Conservation (phyloP, 2,797 vertebrate genomes). For the Siniperca obscura region DNA sequence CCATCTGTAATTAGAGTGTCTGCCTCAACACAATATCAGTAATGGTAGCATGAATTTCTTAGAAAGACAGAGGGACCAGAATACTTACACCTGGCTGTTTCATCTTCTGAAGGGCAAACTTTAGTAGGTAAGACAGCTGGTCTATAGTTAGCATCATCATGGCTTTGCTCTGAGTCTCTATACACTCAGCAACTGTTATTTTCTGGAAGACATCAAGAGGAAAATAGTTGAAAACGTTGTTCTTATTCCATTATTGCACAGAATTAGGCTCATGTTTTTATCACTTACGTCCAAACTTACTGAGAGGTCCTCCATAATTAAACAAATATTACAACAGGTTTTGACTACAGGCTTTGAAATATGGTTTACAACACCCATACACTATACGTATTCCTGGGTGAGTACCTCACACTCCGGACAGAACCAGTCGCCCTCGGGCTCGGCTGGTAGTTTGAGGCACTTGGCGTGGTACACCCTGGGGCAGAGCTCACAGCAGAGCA, state of each 20-base stretch:
- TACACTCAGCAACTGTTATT: conserved; percentile 99
- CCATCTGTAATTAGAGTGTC: conserved; percentile 8
- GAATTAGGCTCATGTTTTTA: conserved; percentile 8
- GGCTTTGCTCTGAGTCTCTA: conserved; percentile 99
- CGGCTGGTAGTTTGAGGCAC: conserved; percentile 98
- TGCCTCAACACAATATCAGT: conserved; percentile 13
- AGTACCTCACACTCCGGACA: conserved; percentile 93
- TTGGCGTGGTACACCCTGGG: conserved; percentile 99
- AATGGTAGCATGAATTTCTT: conserved; percentile 4
- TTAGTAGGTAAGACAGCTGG: conserved; percentile 98
- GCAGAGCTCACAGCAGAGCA: conserved; percentile 99
- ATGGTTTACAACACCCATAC: conserved; percentile 10
- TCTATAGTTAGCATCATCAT: conserved; percentile 99
- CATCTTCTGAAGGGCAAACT: conserved; percentile 99
- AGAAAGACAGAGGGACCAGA: conserved; percentile 38
- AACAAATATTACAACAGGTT: neutral
- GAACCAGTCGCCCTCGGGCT: conserved; percentile 99
- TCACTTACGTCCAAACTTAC: neutral
- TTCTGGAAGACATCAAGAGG: conserved; percentile 89
- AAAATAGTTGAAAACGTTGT: conserved; percentile 57
- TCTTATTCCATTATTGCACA: conserved; percentile 20
- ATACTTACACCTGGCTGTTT: conserved; percentile 98
- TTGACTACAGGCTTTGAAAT: conserved; percentile 10
- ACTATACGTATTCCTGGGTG: conserved; percentile 52
- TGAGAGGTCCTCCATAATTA: conserved; percentile 1